These are phyloP conservation scores for Caenorhabditis doughertyi DNA, from an alignment of 2,888 invertebrate genomes.

Conservation along the genomic window DNA sequence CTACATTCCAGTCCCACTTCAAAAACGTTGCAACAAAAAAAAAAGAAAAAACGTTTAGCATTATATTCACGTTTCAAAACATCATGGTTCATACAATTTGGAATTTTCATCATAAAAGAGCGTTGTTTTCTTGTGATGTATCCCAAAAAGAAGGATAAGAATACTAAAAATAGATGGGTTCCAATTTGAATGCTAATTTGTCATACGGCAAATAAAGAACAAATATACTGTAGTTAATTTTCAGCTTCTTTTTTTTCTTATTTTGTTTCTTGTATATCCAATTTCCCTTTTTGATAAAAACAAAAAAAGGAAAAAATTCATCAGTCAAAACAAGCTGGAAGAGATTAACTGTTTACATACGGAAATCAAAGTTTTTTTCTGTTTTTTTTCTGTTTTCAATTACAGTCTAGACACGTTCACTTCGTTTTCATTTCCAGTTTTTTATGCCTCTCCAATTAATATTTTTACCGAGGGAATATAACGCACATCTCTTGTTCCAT, in stretches of 20 bases:
- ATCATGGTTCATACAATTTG: slow-evolving; percentile 2
- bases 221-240: slow-evolving; percentile 35
- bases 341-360: background rate
- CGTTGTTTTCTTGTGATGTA: slow-evolving; percentile 10
- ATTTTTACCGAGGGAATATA: background rate
- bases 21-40: background rate
- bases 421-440: background rate
- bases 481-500: background rate
- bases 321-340: background rate
- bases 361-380: background rate
- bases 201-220: slow-evolving; percentile 10
- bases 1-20: too few relatives aligned
- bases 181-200: slow-evolving; percentile 60
- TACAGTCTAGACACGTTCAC: background rate
- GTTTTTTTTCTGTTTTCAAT: background rate
- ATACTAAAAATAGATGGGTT: slow-evolving; percentile 49
- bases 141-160: slow-evolving; percentile 15
- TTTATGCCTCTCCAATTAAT: slow-evolving; percentile 39
- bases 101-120: slow-evolving; percentile 4
- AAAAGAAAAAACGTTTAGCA: background rate
- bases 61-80: slow-evolving; percentile 14
- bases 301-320: too few relatives aligned
- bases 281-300: too few relatives aligned
- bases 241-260: background rate
- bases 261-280: background rate